Evolutionary conservation across 1,140 invertebrate genomes (phyloP).

Genomic region (Hyphantria cunea): DNA sequence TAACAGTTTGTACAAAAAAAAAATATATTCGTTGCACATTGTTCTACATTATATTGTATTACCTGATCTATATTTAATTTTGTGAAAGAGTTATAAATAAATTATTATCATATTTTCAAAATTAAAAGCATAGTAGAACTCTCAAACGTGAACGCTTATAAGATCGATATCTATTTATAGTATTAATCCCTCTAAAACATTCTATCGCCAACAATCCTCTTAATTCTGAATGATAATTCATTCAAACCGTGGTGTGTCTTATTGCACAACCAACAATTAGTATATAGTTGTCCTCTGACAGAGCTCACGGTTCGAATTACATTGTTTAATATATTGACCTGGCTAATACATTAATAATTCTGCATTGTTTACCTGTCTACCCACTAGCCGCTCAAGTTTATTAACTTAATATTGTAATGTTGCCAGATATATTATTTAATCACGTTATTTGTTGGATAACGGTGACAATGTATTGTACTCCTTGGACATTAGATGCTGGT

Average conservation of each 20-base stretch:
- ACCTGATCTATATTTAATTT: too few relatives aligned
- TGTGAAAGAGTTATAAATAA: too few relatives aligned
- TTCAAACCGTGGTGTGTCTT: slow-evolving; percentile 36
- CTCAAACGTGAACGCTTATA: too few relatives aligned
- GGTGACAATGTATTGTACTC: too few relatives aligned
- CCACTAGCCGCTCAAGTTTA: slow-evolving; percentile 17
- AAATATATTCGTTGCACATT: too few relatives aligned
- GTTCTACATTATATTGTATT: too few relatives aligned
- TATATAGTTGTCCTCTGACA: slow-evolving; percentile 33
- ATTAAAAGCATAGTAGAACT: too few relatives aligned
- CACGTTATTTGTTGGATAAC: neutral
- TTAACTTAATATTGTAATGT: slow-evolving; percentile 16
- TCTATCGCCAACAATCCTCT: slow-evolving; percentile 14
- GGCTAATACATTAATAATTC: slow-evolving; percentile 24
- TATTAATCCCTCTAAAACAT: slow-evolving; percentile 16
- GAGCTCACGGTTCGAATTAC: slow-evolving; percentile 19
- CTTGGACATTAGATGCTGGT: too few relatives aligned
- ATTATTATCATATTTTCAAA: too few relatives aligned
- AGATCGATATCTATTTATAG: too few relatives aligned
- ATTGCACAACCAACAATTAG: slow-evolving; percentile 44
- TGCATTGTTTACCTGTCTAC: slow-evolving; percentile 24
- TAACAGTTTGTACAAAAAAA: too few relatives aligned
- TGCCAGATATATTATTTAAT: slow-evolving; percentile 10
- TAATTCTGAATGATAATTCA: slow-evolving; percentile 41
- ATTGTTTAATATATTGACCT: slow-evolving; percentile 34